These are phyloP conservation scores for Cliona cf. orientalis DNA, from an alignment of 37 sponge, comb jelly and placozoan genomes.

Conservation along the genomic window DNA sequence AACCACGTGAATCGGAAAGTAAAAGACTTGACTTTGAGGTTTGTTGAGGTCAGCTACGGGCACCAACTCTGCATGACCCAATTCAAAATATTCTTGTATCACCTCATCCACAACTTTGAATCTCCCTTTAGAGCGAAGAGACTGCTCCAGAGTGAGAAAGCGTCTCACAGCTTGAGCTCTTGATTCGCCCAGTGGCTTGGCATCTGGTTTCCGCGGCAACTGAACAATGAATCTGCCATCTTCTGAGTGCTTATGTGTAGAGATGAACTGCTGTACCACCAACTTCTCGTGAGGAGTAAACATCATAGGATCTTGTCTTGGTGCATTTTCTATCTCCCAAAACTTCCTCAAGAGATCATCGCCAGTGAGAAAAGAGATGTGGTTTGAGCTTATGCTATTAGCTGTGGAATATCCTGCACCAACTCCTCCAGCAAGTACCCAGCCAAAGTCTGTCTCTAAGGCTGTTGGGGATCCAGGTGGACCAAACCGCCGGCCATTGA, in stretches of 20 bases:
- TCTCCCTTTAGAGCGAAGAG: slow-evolving; percentile 8
- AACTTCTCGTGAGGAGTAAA: slow-evolving; percentile 20
- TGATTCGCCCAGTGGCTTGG: slow-evolving; percentile 7
- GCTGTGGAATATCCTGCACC: background rate
- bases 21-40: slow-evolving; percentile 3
- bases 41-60: slow-evolving; percentile 10
- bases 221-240: slow-evolving; percentile 22
- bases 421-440: slow-evolving; percentile 31
- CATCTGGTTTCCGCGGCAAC: slow-evolving; percentile 4
- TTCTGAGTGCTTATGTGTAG: background rate
- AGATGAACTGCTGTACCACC: slow-evolving; percentile 3
- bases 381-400: background rate
- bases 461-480: slow-evolving; percentile 26
- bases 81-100: slow-evolving; percentile 28
- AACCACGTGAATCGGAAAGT: slow-evolving; percentile 20
- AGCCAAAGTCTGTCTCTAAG: slow-evolving; percentile 39
- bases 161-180: slow-evolving; percentile 21
- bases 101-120: background rate
- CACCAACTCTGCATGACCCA: slow-evolving; percentile 21
- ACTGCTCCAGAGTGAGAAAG: slow-evolving; percentile 20
- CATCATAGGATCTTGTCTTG: background rate
- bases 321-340: slow-evolving; percentile 37
- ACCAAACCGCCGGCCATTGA: slow-evolving; percentile 33
- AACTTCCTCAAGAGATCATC: slow-evolving; percentile 13
- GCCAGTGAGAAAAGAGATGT: slow-evolving; percentile 7